Evolutionary conservation across 2,797 vertebrate species (phyloP), one percentile per base, ranked within the genome.

Genomic region (Pygocentrus nattereri): DNA sequence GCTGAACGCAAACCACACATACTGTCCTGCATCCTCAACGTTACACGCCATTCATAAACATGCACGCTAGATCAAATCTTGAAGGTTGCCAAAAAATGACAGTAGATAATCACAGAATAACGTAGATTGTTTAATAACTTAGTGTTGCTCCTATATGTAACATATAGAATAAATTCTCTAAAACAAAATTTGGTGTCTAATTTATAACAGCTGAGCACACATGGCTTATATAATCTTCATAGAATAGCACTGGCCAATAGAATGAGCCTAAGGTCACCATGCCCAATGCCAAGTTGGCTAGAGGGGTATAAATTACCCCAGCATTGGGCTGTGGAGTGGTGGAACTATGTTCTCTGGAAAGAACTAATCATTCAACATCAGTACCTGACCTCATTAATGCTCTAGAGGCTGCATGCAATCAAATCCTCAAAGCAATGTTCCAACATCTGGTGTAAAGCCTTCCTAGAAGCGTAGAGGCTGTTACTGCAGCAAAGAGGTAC

Each of bases 21-120:
- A 67, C 61, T 68, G 64, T 13, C 62, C 27, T 30, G 50, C 47
- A 16, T 34, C 74, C 44, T 56, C 58, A 31, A 41, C 21, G 3
- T 41, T 54, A 34, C 62, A 62, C n/a, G 11, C 44, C 68, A 70
- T 50, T 70, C 44, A 70, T 18, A 47, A 30, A 25, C 67, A 68
- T 18, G 16, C 4, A 68, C 12, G 19, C 19, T 38, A 18, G 38
- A n/a, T 23, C 15, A 67, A 67, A 44, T 6, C 10, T 12, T 44
- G 8, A 44, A n/a, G n/a, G n/a, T n/a, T n/a, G n/a, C n/a, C n/a
- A n/a, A n/a, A n/a, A n/a, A n/a, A n/a, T n/a, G n/a, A n/a, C n/a
- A n/a, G n/a, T n/a, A n/a, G n/a, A n/a, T n/a, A n/a, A n/a, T n/a
- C n/a, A n/a, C 6, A 1, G 11, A 10, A 11, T 44, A 44, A 10